Evolutionary conservation across 1,140 invertebrate genomes (phyloP), one percentile per base, ranked within the genome.

Genomic region (Theocolax elegans): DNA sequence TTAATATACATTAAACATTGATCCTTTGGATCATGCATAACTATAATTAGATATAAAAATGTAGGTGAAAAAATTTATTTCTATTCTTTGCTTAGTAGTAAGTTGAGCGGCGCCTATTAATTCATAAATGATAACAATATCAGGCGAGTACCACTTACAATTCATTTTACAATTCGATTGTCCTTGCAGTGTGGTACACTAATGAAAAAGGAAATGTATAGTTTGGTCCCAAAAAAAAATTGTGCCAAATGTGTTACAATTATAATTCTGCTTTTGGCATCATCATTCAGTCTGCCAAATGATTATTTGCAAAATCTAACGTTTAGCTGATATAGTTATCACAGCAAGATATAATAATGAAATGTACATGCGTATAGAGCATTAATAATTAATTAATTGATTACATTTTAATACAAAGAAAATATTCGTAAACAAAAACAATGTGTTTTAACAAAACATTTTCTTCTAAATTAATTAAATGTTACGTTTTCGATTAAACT

Each of bases 41-140:
- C 35, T 71, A 51, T 21, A 27, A 54, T 70, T 71, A 35, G 19
- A 71, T 71, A 71, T 66, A 71, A 71, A 71, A 71, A 38, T 59
- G 35, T 71, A 54, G 35, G 19, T 69, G 49, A 68, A 69, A 69
- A 67, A 62, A 46, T 63, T 35, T 53, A 51, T 62, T 62, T 69
- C 17, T 2, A 46, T 63, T 69, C 44, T 44, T 48, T 42, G 67
- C 48, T 69, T 69, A 54, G 9, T 62, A 51, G n/a, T 69, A 63
- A 62, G 58, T 35, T 62, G 25, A 69, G 54, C 58, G 25, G 46
- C 46, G 48, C 54, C 46, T 63, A 53, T 35, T 13, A 35, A 62
- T 54, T 53, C 15, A 17, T 13, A 68, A 60, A 59, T 60, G 7
- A 69, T 69, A 69, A 54, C 25, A 49, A 48, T 58, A 48, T 64